Conservation (phyloP, 1,140 invertebrate genomes). For the Grapholita molesta region DNA sequence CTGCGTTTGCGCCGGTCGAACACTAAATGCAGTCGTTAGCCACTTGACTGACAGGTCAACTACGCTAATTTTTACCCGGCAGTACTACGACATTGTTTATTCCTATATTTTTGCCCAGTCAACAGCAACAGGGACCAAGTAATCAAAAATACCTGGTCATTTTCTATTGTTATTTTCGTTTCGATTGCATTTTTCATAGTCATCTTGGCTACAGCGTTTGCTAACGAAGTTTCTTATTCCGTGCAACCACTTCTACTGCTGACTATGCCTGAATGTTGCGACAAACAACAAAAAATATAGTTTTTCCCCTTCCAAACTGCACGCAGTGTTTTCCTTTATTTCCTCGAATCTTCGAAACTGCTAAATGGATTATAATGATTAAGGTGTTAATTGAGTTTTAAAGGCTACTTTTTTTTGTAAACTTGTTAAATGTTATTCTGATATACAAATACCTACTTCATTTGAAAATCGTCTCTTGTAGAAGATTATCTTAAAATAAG, state of each 20-base stretch:
- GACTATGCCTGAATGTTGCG: neutral
- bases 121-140: too few relatives aligned
- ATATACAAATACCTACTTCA: too few relatives aligned
- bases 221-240: too few relatives aligned
- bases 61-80: neutral
- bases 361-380: neutral
- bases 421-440: too few relatives aligned
- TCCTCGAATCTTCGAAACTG: neutral
- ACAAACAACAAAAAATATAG: neutral
- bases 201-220: too few relatives aligned
- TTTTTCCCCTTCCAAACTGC: neutral
- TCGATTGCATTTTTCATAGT: too few relatives aligned
- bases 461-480: too few relatives aligned
- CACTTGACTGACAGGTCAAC: neutral
- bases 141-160: too few relatives aligned
- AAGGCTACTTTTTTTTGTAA: too few relatives aligned
- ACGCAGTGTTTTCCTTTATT: neutral
- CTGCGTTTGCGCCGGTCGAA: slow-evolving; percentile 41
- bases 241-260: neutral
- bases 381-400: neutral
- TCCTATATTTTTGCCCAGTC: neutral
- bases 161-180: too few relatives aligned
- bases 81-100: neutral
- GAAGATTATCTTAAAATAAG: too few relatives aligned
- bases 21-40: neutral